phyloP scores from a whole-genome alignment of 2,113 vertebrate species.

The Syngnathoides biaculeatus region DNA sequence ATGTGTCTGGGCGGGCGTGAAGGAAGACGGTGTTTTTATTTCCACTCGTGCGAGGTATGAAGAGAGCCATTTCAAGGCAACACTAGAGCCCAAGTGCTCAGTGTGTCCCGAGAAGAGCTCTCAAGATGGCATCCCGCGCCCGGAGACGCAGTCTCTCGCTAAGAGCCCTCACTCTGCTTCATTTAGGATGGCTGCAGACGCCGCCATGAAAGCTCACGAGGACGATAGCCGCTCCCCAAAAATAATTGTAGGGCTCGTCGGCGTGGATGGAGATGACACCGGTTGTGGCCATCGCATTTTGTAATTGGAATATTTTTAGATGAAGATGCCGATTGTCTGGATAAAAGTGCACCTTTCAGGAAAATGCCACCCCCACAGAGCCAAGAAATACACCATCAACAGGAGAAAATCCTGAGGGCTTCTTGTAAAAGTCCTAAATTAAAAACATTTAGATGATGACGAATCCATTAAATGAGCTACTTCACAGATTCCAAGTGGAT shows the following conservation, averaged over 20 bases:
- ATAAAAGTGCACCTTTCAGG: background rate
- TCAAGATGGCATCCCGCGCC: background rate
- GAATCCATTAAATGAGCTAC: too few species aligned
- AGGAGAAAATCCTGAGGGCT: too few species aligned
- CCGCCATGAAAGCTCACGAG: background rate
- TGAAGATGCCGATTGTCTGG: background rate
- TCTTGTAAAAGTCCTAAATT: too few species aligned
- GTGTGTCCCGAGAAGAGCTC: constrained; percentile 19
- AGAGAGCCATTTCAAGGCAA: constrained; percentile 32
- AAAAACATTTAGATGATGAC: too few species aligned
- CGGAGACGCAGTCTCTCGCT: background rate
- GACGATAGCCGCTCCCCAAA: background rate
- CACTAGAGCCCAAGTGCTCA: constrained; percentile 32
- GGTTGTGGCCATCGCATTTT: background rate
- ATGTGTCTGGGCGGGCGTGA: background rate
- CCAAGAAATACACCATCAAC: background rate
- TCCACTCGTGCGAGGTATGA: constrained; percentile 25
- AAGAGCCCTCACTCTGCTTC: constrained; percentile 6
- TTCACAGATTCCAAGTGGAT: too few species aligned
- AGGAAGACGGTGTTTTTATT: constrained; percentile 30
- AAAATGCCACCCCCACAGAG: background rate
- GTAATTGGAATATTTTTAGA: background rate
- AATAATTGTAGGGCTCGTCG: background rate
- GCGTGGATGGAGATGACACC: background rate
- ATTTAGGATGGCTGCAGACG: background rate